Base-by-base conservation (phyloP, 2,888 invertebrate species). In the Xestia c-nigrum region DNA sequence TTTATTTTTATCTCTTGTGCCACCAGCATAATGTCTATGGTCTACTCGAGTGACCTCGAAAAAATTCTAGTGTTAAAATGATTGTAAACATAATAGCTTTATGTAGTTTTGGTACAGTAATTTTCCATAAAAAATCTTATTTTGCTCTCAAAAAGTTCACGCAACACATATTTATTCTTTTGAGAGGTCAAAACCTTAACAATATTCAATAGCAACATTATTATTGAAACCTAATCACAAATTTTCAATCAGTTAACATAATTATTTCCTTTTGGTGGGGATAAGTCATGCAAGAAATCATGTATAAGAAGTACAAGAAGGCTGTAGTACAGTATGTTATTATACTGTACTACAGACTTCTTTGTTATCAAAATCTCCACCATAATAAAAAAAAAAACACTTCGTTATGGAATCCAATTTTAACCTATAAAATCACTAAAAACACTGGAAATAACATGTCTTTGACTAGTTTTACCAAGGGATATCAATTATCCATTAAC, bases 1-100 rank as follows among this genome's bases (percentile, higher is more conserved):
- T 72, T 76, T 80, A 80, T 80, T 75, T 85, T 57, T 47, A 80
- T 76, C 69, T 73, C 76, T 67, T 74, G 46, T 66, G 61, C 74
- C 70, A 68, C 74, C 55, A 65, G 70, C 24, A 65, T 67, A 57
- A 72, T 84, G 85, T 86, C 87, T 89, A 87, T 84, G 84, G 77
- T 82, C 52, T 47, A 47, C 24, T 50, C 55, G 61, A 61, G 46
- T 90, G 92, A 89, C 91, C 92, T 91, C 91, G 88, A 89, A 88
- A 69, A 67, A 77, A 40, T 24, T 47, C 2, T 47, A 59, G 57
- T 72, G 46, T 5, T 69, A 73, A 81, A 80, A 78, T 59, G 50
- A 80, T 83, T 80, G 80, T 88, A 87, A 88, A 88, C 87, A 88
- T 80, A 67, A 72, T 78, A 73, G 71, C 76, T 71, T 79, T 55